phyloP scores from a whole-genome alignment of 2,888 invertebrate genomes.

The Yponomeuta cagnagella region DNA sequence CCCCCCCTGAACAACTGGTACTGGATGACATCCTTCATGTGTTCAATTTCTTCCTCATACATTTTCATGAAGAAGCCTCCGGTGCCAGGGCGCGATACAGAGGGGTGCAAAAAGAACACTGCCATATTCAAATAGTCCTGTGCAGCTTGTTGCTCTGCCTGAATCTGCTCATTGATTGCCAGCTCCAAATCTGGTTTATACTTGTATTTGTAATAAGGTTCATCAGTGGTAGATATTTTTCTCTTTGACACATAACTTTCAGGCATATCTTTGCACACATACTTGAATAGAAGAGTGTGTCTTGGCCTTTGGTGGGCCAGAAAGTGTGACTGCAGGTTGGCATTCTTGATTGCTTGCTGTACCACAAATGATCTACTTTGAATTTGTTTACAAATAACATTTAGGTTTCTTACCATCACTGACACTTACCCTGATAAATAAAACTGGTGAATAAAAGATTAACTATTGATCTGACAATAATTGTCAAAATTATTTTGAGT shows the following conservation, averaged over 20 bases:
- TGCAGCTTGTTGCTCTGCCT: constrained; percentile 40
- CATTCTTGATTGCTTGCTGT: background rate
- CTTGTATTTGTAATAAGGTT: constrained; percentile 27
- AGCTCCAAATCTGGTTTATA: constrained; percentile 33
- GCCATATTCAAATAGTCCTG: constrained; percentile 40
- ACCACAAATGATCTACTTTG: background rate
- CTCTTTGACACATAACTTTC: background rate
- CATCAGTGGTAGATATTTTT: background rate
- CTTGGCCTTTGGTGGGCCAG: background rate
- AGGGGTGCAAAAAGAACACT: constrained; percentile 34
- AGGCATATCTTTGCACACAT: background rate
- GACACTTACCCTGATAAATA: too few relatives aligned
- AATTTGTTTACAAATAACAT: background rate
- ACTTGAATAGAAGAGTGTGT: background rate
- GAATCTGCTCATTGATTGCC: constrained; percentile 37
- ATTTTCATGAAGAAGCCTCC: constrained; percentile 44
- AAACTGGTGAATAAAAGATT: too few relatives aligned
- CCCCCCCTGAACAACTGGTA: constrained; percentile 42
- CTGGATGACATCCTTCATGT: constrained; percentile 37
- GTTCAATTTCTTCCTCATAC: constrained; percentile 40
- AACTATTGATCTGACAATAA: too few relatives aligned
- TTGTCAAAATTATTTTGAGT: too few relatives aligned
- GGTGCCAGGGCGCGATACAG: constrained; percentile 31
- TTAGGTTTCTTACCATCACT: background rate
- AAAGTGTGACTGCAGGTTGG: background rate